Conservation (phyloP, 2,113 vertebrate genomes). For the Ameiurus melas region DNA sequence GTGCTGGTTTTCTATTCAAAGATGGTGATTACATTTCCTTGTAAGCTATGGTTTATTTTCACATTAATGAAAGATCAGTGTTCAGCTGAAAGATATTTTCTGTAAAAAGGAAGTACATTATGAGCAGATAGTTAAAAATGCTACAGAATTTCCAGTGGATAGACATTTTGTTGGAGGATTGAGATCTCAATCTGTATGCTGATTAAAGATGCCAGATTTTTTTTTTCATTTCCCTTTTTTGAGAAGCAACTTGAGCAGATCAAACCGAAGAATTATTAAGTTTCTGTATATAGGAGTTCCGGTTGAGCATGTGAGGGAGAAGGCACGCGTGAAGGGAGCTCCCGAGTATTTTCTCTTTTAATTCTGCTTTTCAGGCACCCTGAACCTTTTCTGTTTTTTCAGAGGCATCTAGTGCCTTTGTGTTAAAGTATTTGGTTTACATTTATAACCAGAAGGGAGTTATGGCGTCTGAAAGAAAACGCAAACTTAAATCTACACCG, state of each 20-base stretch:
- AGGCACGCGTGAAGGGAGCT: too few relatives aligned
- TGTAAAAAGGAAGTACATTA: neutral
- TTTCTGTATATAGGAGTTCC: neutral
- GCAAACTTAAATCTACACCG: too few relatives aligned
- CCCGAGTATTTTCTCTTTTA: too few relatives aligned
- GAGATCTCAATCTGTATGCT: conserved; percentile 14
- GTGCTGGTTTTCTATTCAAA: conserved; percentile 20
- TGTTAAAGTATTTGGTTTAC: too few relatives aligned
- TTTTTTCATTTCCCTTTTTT: neutral
- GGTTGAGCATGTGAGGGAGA: too few relatives aligned
- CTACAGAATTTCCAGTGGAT: neutral
- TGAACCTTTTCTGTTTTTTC: too few relatives aligned
- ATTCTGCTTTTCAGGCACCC: too few relatives aligned
- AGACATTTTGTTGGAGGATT: neutral
- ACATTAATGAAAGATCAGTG: neutral
- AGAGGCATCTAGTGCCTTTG: too few relatives aligned
- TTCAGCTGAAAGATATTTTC: neutral
- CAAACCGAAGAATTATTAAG: neutral
- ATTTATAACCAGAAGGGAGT: too few relatives aligned
- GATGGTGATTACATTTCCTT: neutral
- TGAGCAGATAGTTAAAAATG: neutral
- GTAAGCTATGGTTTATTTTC: conserved; percentile 2
- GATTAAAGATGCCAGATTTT: neutral
- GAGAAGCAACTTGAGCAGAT: neutral
- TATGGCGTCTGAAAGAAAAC: too few relatives aligned